Evolutionary conservation across 2,888 invertebrate species (phyloP), one percentile per base, ranked within the genome.

Genomic region (Melanargia galathea): DNA sequence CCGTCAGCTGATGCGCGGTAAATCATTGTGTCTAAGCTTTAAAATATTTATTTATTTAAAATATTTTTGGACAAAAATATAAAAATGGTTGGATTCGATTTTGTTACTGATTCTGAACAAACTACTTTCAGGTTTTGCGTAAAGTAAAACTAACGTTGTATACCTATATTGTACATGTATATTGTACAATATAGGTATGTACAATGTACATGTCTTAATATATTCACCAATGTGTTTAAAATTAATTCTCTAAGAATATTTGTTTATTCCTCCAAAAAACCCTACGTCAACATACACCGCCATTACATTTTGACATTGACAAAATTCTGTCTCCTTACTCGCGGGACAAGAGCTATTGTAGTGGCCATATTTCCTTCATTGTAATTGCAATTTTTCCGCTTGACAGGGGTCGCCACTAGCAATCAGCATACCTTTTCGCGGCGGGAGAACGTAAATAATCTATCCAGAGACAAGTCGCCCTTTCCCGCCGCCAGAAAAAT

Each of bases 391-490:
- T 67, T 70, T 70, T 73, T 75, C 68, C 73, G 72, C 60, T 63
- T 67, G 72, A 73, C 75, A 75, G 73, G 75, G 79, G 76, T 75
- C 76, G 73, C 72, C 73, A 75, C 73, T 66, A 74, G 76, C 80
- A 81, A 82, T 81, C 82, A 80, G 75, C 77, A 75, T 79, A 79
- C 77, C 79, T 82, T 80, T 76, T 72, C 74, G 72, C 70, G 71
- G 76, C 74, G 78, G 77, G 79, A 75, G 79, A 74, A 81, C 78
- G 84, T 90, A 88, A 86, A 89, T 88, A 87, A 89, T 88, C 83
- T 86, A 83, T 85, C 72, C 66, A 77, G 77, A 84, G 83, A 83
- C 83, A 82, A 78, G 71, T 70, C 70, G 73, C 74, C 79, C 75
- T 82, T 80, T 81, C 74, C 77, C 75, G 75, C 74, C 74, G 75